Percentiles rank a stretch among this genome's conserved stretches.
These are phyloP conservation scores for Charaxes varanes DNA, from an alignment of 1,140 invertebrate genomes.

Conservation along the genomic window DNA sequence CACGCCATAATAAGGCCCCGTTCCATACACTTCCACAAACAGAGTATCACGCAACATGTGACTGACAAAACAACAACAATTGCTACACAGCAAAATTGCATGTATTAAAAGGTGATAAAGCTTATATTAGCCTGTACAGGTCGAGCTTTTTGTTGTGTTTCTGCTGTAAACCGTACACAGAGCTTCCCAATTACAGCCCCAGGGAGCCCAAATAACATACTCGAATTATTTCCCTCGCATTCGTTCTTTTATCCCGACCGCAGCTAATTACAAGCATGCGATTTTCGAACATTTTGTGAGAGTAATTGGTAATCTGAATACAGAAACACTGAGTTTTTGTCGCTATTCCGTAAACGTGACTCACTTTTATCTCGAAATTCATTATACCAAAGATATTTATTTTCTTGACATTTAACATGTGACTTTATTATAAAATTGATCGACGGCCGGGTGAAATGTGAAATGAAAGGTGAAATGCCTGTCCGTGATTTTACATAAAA, in stretches of 20 bases:
- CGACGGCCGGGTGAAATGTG: too few relatives aligned
- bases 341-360: too few relatives aligned
- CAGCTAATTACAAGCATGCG: slow-evolving; percentile 25
- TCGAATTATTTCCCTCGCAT: slow-evolving; percentile 31
- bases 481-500: too few relatives aligned
- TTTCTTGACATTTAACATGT: too few relatives aligned
- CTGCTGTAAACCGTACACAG: slow-evolving; percentile 2
- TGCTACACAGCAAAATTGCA: too few relatives aligned
- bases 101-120: slow-evolving; percentile 3
- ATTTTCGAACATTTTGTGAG: slow-evolving; percentile 5
- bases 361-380: too few relatives aligned
- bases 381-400: too few relatives aligned
- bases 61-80: neutral
- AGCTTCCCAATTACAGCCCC: slow-evolving; percentile 25
- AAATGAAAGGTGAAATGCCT: too few relatives aligned
- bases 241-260: slow-evolving; percentile 22
- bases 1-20: slow-evolving; percentile 5
- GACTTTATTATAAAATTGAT: too few relatives aligned
- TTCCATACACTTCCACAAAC: neutral
- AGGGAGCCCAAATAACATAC: slow-evolving; percentile 31
- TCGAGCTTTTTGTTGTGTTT: slow-evolving; percentile 7
- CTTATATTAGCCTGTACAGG: slow-evolving; percentile 2
- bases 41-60: neutral
- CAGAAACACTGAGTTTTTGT: too few relatives aligned
- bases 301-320: neutral